A percentile compares a stretch with the other conserved stretches of the same genome.
Evolutionary conservation across 1,140 invertebrate species (phyloP).

Genomic region (Lethrus apterus): DNA sequence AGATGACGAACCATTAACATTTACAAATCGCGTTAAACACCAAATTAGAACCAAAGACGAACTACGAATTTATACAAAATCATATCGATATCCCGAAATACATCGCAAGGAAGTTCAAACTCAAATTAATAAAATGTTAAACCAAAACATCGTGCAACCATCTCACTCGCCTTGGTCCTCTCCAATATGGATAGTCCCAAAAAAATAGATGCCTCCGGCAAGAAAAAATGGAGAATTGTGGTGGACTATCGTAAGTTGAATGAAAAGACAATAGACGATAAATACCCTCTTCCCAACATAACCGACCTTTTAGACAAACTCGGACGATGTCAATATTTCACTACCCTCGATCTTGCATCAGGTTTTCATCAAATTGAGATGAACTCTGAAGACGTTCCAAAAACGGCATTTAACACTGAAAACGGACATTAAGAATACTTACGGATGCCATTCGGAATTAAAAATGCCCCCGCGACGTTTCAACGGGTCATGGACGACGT

Average conservation of each 20-base stretch:
- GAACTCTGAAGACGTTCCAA: constrained; percentile 21
- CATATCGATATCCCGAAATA: constrained; percentile 20
- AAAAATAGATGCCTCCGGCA: constrained; percentile 28
- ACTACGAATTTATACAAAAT: constrained; percentile 18
- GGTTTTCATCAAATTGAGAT: constrained; percentile 46
- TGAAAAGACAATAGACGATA: constrained; percentile 32
- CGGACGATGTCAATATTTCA: constrained; percentile 32
- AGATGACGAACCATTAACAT: constrained; percentile 20
- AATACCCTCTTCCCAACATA: constrained; percentile 47
- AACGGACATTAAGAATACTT: constrained; percentile 30
- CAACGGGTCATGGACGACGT: constrained; percentile 18
- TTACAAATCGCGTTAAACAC: constrained; percentile 25
- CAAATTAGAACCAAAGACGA: constrained; percentile 22
- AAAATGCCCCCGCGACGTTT: constrained; percentile 18
- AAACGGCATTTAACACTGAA: constrained; percentile 38
- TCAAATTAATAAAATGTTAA: constrained; percentile 24
- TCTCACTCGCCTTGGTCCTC: constrained; percentile 18
- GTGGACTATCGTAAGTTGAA: constrained; percentile 38
- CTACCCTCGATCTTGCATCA: constrained; percentile 33
- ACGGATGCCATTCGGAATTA: constrained; percentile 20
- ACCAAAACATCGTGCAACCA: constrained; percentile 21
- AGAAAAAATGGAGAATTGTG: constrained; percentile 37
- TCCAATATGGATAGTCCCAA: constrained; percentile 26
- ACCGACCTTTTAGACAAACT: constrained; percentile 42
- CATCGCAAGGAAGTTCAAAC: constrained; percentile 22